Conservation (phyloP, 2,888 invertebrate genomes). For the Ectemnius cavifrons region DNA sequence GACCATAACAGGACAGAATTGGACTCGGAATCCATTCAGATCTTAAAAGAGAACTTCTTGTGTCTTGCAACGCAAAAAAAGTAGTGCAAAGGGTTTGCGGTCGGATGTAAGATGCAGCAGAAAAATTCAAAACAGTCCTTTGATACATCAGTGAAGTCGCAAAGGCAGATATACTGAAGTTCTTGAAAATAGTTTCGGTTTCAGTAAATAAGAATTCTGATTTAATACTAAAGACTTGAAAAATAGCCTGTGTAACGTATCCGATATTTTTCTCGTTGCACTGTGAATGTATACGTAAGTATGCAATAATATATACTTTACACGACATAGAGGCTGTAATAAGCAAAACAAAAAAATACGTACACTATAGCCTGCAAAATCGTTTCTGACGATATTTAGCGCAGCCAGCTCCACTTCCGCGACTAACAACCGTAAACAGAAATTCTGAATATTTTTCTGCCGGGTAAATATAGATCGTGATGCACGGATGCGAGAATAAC, state of each 20-base stretch:
- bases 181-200: too few relatives aligned
- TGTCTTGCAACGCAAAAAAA: background rate
- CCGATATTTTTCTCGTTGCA: constrained; percentile 69
- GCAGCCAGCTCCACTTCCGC: constrained; percentile 33
- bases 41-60: constrained; percentile 26
- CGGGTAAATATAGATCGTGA: constrained; percentile 11
- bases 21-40: constrained; percentile 41
- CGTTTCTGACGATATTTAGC: constrained; percentile 64
- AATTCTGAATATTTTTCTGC: constrained; percentile 35
- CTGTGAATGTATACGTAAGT: constrained; percentile 40
- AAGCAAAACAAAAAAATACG: constrained; percentile 12
- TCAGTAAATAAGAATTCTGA: too few relatives aligned
- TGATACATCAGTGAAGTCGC: too few relatives aligned
- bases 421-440: constrained; percentile 50
- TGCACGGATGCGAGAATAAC: constrained; percentile 14
- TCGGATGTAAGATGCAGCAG: too few relatives aligned
- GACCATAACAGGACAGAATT: constrained; percentile 50
- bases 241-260: constrained; percentile 57
- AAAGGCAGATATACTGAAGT: too few relatives aligned
- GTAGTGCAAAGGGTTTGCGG: too few relatives aligned
- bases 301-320: too few relatives aligned
- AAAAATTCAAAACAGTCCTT: too few relatives aligned
- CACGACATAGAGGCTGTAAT: too few relatives aligned
- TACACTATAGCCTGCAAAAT: constrained; percentile 48
- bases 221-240: too few relatives aligned